A percentile compares a stretch with the other conserved stretches of the same genome.
phyloP scores from a whole-genome alignment of 2,113 vertebrate genomes.

The Galemys pyrenaicus region DNA sequence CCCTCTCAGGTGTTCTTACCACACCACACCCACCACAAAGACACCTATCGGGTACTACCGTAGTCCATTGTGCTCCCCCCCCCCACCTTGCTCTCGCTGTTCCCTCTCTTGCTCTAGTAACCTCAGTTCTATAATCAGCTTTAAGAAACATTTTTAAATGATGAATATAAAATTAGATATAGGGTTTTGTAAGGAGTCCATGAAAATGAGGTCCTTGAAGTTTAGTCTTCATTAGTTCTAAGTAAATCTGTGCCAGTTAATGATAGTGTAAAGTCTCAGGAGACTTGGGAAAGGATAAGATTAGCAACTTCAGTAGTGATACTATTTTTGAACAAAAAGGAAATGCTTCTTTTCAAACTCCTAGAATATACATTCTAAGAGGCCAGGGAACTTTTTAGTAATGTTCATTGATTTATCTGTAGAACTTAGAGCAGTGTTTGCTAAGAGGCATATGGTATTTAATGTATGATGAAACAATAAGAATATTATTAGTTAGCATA shows the following conservation, averaged over 20 bases:
- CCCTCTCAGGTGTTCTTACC: too few species aligned
- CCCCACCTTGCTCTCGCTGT: too few species aligned
- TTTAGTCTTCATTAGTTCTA: not conserved
- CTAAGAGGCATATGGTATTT: not conserved
- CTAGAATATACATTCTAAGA: not conserved
- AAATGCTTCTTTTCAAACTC: not conserved
- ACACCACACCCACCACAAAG: too few species aligned
- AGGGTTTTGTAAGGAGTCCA: not conserved
- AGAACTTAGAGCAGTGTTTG: not conserved
- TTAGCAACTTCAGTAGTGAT: not conserved
- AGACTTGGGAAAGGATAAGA: not conserved
- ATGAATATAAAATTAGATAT: not conserved
- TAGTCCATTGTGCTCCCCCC: too few species aligned
- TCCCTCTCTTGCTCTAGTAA: too few species aligned
- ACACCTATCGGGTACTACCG: too few species aligned
- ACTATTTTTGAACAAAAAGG: not conserved
- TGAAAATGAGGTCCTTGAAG: not conserved
- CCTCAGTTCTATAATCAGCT: not conserved
- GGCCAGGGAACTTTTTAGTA: not conserved
- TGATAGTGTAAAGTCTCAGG: not conserved
- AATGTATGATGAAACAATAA: not conserved
- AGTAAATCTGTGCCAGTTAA: not conserved
- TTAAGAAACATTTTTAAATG: not conserved
- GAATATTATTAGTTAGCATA: constrained; percentile 4
- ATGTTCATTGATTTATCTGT: not conserved